phyloP scores from a whole-genome alignment of 2,888 invertebrate species.

The Drosophila imparisetae region DNA sequence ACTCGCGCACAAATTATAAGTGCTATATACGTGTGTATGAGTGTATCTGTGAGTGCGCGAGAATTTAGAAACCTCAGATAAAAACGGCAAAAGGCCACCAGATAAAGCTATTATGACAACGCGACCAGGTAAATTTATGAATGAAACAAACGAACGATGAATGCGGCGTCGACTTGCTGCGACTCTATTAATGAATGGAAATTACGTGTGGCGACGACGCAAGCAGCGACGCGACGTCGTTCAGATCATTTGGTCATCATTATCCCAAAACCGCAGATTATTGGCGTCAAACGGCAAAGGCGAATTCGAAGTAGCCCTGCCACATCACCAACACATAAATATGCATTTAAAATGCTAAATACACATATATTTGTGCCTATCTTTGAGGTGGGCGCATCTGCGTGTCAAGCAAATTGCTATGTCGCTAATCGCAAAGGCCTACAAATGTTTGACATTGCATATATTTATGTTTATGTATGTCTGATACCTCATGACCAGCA shows the following conservation, averaged over 20 bases:
- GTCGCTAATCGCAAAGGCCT: constrained; percentile 5
- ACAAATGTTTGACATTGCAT: constrained; percentile 54
- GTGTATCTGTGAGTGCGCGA: constrained; percentile 17
- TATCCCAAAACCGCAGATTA: constrained; percentile 79
- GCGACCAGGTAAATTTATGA: constrained; percentile 79
- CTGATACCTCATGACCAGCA: constrained; percentile 10
- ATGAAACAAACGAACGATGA: constrained; percentile 55
- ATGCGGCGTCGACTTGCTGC: constrained; percentile 38
- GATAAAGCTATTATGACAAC: constrained; percentile 78
- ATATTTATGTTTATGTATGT: constrained; percentile 36
- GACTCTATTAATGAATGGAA: constrained; percentile 79
- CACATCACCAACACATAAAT: constrained; percentile 3
- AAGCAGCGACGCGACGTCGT: constrained; percentile 21
- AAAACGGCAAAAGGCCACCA: constrained; percentile 49
- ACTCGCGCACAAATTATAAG: constrained; percentile 32
- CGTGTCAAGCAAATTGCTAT: constrained; percentile 46
- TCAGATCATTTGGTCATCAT: constrained; percentile 81
- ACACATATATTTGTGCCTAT: constrained; percentile 9
- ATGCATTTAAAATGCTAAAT: neutral
- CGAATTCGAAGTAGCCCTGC: constrained; percentile 17
- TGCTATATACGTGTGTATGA: constrained; percentile 8
- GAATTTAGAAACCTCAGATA: constrained; percentile 38
- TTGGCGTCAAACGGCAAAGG: constrained; percentile 72
- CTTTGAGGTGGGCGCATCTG: constrained; percentile 46
- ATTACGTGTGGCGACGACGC: constrained; percentile 70